Percentiles rank a stretch among this genome's conserved stretches.
phyloP scores from a whole-genome alignment of 2,113 vertebrate species.

The Actenoides hombroni region DNA sequence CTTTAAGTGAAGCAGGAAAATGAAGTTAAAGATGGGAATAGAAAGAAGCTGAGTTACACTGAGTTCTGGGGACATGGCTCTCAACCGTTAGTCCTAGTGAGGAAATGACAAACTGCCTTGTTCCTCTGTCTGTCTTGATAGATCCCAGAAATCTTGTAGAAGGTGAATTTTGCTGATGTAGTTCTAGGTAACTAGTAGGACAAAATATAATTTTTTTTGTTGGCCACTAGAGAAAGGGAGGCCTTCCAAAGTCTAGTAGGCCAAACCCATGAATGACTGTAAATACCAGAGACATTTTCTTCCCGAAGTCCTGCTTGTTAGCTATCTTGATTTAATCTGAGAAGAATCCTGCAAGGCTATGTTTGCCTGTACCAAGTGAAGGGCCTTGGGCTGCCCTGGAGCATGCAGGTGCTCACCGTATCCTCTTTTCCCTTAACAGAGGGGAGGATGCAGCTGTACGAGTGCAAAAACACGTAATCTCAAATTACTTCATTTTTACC shows the following conservation, averaged over 20 bases:
- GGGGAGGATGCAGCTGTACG: neutral
- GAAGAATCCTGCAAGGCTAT: neutral
- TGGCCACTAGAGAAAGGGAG: neutral
- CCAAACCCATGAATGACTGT: accelerated
- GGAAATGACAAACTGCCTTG: too few relatives aligned
- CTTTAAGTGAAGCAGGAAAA: neutral
- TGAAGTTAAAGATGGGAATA: neutral
- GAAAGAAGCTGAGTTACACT: neutral
- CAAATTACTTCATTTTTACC: neutral
- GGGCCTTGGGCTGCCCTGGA: neutral
- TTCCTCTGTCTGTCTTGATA: neutral
- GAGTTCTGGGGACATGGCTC: neutral
- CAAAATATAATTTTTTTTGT: neutral
- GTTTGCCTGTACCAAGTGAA: neutral
- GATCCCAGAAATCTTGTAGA: too few relatives aligned
- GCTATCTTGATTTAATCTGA: neutral
- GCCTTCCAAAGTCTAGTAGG: neutral
- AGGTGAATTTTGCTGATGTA: neutral
- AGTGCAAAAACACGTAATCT: neutral
- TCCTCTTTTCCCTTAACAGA: neutral
- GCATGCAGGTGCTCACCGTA: neutral
- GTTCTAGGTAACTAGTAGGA: neutral
- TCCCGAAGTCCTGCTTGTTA: neutral
- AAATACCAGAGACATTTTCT: neutral
- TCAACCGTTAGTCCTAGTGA: neutral